Evolutionary conservation across 2,888 invertebrate species (phyloP).

Genomic region (Temnothorax ravouxi): DNA sequence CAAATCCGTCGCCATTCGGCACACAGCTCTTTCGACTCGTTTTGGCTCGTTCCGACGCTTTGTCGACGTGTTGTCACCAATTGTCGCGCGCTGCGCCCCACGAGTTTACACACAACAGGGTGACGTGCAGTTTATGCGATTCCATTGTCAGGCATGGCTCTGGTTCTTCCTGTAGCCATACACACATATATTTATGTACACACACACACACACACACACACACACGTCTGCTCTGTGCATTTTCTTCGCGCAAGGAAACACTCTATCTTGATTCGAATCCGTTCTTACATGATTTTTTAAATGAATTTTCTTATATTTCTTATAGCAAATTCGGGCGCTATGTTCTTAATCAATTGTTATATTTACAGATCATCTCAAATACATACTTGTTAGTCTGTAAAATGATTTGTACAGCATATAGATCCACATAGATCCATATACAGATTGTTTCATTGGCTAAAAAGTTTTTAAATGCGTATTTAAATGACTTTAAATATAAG

Average conservation of each 20-base stretch:
- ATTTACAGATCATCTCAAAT: no score
- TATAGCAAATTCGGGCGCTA: no score
- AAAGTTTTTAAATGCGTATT: no score
- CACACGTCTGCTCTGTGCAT: background rate
- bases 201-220: no score
- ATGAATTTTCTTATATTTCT: no score
- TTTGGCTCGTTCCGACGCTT: constrained; percentile 77
- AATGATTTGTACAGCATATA: no score
- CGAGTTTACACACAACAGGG: constrained; percentile 85
- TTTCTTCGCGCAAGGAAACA: constrained; percentile 4
- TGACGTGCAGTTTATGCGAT: constrained; percentile 83
- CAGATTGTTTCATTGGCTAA: no score
- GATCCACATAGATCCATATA: no score
- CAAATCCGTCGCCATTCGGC: constrained; percentile 52
- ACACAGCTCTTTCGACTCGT: constrained; percentile 67
- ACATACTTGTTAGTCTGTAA: no score
- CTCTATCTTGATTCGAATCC: constrained; percentile 6
- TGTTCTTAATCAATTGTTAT: no score
- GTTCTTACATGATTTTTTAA: background rate
- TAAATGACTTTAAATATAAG: no score
- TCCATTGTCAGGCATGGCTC: constrained; percentile 77
- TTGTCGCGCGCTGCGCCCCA: constrained; percentile 83
- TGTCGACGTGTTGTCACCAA: constrained; percentile 83
- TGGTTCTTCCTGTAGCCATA: constrained; percentile 55
- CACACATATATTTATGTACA: background rate